phyloP scores from a whole-genome alignment of 2,888 invertebrate genomes.

The Germaria angustata region DNA sequence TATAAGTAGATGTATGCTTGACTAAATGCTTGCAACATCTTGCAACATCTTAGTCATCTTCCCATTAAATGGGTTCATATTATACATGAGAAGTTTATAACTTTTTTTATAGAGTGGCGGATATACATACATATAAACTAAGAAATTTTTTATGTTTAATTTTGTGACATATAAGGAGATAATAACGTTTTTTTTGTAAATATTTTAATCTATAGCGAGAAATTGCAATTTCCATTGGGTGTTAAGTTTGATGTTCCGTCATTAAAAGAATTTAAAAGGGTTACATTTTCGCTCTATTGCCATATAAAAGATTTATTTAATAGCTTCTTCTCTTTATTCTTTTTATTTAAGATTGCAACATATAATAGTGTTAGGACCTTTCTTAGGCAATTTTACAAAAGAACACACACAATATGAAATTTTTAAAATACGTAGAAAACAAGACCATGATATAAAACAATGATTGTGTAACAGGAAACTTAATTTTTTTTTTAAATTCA shows the following conservation, averaged over 20 bases:
- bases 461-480: no score
- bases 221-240: neutral
- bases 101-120: neutral
- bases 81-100: neutral
- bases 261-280: neutral
- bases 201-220: no score
- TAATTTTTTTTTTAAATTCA: no score
- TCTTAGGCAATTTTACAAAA: no score
- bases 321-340: neutral
- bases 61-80: neutral
- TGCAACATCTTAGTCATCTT: conserved; percentile 33
- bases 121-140: no score
- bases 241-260: neutral
- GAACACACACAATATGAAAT: no score
- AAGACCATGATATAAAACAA: no score
- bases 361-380: neutral
- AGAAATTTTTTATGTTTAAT: no score
- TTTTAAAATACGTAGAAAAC: no score
- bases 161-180: no score
- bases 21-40: conserved; percentile 3
- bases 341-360: neutral
- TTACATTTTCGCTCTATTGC: conserved; percentile 2
- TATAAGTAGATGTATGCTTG: neutral
- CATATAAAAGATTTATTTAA: conserved; percentile 11
- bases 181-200: neutral